Base-by-base conservation (phyloP, 2,113 vertebrate genomes). In the Grus americana region DNA sequence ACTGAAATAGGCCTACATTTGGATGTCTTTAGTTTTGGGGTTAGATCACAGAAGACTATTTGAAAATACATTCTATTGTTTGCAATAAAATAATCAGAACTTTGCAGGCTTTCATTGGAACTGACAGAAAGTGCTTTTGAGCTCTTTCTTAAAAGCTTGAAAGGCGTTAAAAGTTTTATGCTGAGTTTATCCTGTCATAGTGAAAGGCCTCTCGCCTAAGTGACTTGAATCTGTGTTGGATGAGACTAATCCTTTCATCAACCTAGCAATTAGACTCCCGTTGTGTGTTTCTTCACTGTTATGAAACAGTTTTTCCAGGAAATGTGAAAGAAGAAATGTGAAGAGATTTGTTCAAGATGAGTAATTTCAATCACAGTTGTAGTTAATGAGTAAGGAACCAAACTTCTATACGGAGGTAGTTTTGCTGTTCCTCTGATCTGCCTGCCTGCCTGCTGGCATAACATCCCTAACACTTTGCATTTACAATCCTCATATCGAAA, bases 361-460 rank as follows among this genome's bases (percentile, higher is more conserved):
- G 34, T 92, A 62, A 92, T 86, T 97, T 93, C 68, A 72, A 30
- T 84, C 79, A 79, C 44, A 79, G 50, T 32, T 89, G 61, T 78
- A 78, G 47, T 75, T 94, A 88, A 80, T 52, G 65, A 90, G 27
- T 73, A 79, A 88, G 58, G 54, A 92, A 70, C 13, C 22, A 81
- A 86, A 85, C 55, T 76, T 82, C 44, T 87, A 13, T 15, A 29
- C 49, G 34, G 20, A 47, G 67, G 11, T 72, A 46, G 42, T 76
- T 91, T 58, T 86, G 42, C 82, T 95, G 46, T 62, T 93, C 46
- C 49, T 95, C 67, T 95, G 93, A 93, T 92, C 90, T 92, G 72
- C 26, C 67, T 38, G 79, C 16, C 81, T 83, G 44, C 71, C 71
- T 90, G 74, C 79, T 96, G 90, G 50, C 16, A 59, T 49, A 58